Evolutionary conservation across 2,888 invertebrate species (phyloP), one percentile per base, ranked within the genome.

Genomic region (Pogonocherus hispidulus): DNA sequence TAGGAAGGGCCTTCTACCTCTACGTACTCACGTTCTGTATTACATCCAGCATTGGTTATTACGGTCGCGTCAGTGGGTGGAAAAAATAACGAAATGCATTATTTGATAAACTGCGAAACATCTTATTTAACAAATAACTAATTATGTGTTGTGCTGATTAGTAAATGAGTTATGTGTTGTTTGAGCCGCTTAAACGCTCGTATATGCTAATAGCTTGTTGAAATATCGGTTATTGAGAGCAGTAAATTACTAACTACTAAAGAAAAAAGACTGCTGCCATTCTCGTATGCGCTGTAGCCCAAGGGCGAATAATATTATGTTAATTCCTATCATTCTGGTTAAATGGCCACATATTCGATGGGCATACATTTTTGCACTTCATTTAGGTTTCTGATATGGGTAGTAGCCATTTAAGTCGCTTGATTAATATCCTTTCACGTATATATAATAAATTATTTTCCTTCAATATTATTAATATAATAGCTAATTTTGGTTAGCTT

Each of bases 91-190:
- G 57, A 57, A 71, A 69, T 67, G 59, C 63, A 65, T 69, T 69
- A 69, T 73, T 71, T 76, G 75, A 73, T 76, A 73, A 75, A 78
- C 68, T 71, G 75, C 74, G 52, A 66, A 79, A 79, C 76, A 74
- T 79, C 78, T 78, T 78, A 79, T 77, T 81, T 77, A 79, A 78
- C 79, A 77, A 78, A 76, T 76, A 80, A 80, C 78, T 81, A 81
- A 82, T 82, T 81, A 80, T 75, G 77, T 76, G 78, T 75, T 79
- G 73, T 71, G 75, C 80, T 81, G 80, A 82, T 82, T 81, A 81
- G 79, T 64, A 74, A 76, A 82, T 82, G 81, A 82, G 74, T 81
- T 81, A 82, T 82, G 75, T 71, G 72, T 74, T 72, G 70, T 76
- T 79, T 76, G 76, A 78, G 75, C 70, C 74, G 70, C 76, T 77